Evolutionary conservation across 2,113 vertebrate genomes (phyloP).

Genomic region (Cyprinodon variegatus): DNA sequence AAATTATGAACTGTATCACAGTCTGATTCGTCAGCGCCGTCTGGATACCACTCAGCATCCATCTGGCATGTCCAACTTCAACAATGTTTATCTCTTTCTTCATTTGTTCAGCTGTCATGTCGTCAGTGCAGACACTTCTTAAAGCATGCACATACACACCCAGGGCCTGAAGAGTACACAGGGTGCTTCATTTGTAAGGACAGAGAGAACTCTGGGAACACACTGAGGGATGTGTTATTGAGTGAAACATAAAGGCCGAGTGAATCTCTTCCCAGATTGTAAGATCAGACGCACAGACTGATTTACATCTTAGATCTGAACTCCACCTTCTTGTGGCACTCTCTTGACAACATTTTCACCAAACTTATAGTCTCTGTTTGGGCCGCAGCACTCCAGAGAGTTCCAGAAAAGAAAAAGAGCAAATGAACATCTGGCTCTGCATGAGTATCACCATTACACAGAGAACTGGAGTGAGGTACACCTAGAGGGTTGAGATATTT

Average conservation of each 20-base stretch:
- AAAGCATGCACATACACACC: constrained; percentile 16
- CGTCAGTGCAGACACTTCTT: constrained; percentile 27
- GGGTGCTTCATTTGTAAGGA: constrained; percentile 8
- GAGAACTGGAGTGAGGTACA: constrained; percentile 19
- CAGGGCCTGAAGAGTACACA: constrained; percentile 14
- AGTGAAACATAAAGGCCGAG: constrained; percentile 25
- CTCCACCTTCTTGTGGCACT: constrained; percentile 35
- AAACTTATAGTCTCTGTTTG: background rate
- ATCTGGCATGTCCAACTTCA: constrained; percentile 58
- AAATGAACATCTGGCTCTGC: constrained; percentile 42
- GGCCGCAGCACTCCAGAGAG: constrained; percentile 15
- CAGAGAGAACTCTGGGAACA: constrained; percentile 6
- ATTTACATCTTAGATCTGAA: constrained; percentile 53
- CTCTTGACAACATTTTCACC: constrained; percentile 13
- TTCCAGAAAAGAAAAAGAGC: background rate
- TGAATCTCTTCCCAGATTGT: constrained; percentile 3
- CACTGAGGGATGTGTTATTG: constrained; percentile 37
- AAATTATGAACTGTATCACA: constrained; percentile 12
- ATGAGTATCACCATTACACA: constrained; percentile 23
- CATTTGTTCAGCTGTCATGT: constrained; percentile 72
- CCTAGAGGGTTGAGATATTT: constrained; percentile 52
- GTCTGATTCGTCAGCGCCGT: constrained; percentile 22
- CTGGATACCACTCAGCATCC: constrained; percentile 38
- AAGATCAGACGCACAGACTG: constrained; percentile 5
- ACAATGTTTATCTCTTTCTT: constrained; percentile 53